A percentile compares a stretch with the other conserved stretches of the same genome.
phyloP scores from a whole-genome alignment of 1,140 invertebrate genomes.

The Drosophila miranda region DNA sequence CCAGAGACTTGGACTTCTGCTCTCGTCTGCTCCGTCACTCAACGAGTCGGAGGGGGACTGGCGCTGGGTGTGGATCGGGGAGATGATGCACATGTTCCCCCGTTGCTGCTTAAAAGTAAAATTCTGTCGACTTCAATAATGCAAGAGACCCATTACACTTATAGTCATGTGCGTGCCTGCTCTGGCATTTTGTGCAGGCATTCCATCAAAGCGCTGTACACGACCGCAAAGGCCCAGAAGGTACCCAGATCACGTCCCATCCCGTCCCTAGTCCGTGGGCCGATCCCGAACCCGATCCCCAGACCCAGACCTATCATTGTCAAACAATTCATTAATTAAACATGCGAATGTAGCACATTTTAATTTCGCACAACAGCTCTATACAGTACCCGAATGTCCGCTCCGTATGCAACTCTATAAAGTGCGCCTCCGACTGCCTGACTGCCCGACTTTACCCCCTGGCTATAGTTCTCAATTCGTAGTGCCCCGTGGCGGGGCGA shows the following conservation, averaged over 20 bases:
- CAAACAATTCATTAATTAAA: constrained; percentile 80
- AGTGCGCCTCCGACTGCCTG: constrained; percentile 49
- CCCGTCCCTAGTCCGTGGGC: background rate
- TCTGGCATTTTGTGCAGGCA: constrained; percentile 70
- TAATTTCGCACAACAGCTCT: constrained; percentile 69
- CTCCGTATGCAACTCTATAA: constrained; percentile 46
- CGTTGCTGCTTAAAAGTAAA: constrained; percentile 75
- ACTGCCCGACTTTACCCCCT: constrained; percentile 38
- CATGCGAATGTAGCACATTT: constrained; percentile 77
- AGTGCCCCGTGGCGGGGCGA: constrained; percentile 27
- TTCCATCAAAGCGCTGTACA: constrained; percentile 68
- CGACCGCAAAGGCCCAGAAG: constrained; percentile 55
- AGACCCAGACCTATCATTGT: constrained; percentile 45
- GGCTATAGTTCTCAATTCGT: constrained; percentile 27
- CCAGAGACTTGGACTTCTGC: constrained; percentile 12
- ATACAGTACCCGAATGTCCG: constrained; percentile 17
- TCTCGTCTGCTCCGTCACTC: constrained; percentile 63
- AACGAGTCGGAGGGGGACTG: constrained; percentile 17
- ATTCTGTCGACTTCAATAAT: constrained; percentile 81
- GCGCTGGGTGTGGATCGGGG: constrained; percentile 30
- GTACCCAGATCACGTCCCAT: background rate
- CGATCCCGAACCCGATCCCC: background rate
- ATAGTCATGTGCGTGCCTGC: constrained; percentile 63
- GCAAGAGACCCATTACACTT: constrained; percentile 74
- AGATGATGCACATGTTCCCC: constrained; percentile 37